Base-by-base conservation (phyloP, 2,888 invertebrate genomes). In the Octonoba sinensis region DNA sequence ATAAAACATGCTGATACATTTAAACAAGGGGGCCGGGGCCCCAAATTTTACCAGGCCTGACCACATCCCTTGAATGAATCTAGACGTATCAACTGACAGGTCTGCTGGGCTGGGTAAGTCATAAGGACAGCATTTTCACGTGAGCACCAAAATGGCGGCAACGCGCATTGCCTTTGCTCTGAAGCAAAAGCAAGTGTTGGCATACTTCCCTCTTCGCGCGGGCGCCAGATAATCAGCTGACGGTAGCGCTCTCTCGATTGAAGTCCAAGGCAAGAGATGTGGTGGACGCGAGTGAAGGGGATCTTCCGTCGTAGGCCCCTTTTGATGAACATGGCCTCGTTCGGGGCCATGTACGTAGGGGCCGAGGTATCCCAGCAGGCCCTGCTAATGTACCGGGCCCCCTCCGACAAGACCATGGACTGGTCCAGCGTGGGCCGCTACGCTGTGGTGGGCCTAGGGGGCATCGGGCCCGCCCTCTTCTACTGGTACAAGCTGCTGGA, bases 391-490 rank as follows among this genome's bases (percentile, higher is more conserved):
- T 11, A 20, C 6, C 18, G n/a, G 3, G 15, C 13, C 20, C 44
- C 44, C 13, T 59, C 66, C 1, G 65, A 76, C 12, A 70, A 64
- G 24, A 1, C 59, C 12, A 47, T 82, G 36, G 70, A 83, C 57
- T 83, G 83, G 83, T 46, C 3, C 1, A 66, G 15, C 8, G 72
- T 81, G 3, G 62, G 79, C 4, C 92, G 92, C 86, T 90, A 91
- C 3, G 87, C 91, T 3, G 91, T 94, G 49, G 95, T 95, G 88
- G 95, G 94, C 6, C 90, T 92, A 0, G 92, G 95, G 86, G 95
- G 94, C 87, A 92, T 93, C 0, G 93, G 93, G 4, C 95, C 95
- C 0, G 95, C 95, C 87, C 91, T 93, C 77, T 92, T 93, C 0
- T 95, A 95, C 87, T 95, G 95, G 89, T 91, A 83, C 18, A 75